phyloP scores from a whole-genome alignment of 2,113 vertebrate genomes.

The Centropus bengalensis region DNA sequence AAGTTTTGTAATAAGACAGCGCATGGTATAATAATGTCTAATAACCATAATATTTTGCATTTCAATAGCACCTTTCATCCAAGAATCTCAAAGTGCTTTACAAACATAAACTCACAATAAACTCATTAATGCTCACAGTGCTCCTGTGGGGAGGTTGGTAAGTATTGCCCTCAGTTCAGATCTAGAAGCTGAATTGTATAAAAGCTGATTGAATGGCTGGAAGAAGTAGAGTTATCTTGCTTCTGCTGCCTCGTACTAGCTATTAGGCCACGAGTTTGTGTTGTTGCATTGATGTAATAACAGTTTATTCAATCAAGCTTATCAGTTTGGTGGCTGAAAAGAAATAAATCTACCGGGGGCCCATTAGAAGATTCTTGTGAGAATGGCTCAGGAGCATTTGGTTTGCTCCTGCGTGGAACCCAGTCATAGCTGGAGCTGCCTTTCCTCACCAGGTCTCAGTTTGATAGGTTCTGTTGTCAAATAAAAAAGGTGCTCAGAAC shows the following conservation, averaged over 20 bases:
- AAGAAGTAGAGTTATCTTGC: neutral
- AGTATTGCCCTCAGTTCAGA: neutral
- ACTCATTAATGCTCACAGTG: constrained; percentile 26
- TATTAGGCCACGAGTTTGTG: neutral
- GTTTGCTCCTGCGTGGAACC: neutral
- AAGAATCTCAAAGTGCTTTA: constrained; percentile 25
- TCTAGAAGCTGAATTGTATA: neutral
- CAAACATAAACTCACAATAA: constrained; percentile 44
- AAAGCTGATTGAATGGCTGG: neutral
- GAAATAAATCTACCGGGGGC: neutral
- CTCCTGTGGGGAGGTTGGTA: neutral
- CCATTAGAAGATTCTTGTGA: neutral
- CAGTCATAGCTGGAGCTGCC: neutral
- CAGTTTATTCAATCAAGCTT: neutral
- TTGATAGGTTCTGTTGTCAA: neutral
- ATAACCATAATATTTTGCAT: constrained; percentile 72
- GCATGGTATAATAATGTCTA: constrained; percentile 63
- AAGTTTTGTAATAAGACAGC: constrained; percentile 55
- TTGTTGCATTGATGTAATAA: neutral
- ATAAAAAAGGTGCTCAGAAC: neutral
- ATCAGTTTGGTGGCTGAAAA: neutral
- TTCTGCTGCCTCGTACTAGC: neutral
- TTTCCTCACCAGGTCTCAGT: neutral
- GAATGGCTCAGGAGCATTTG: neutral
- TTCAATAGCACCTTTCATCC: constrained; percentile 64